A percentile compares a stretch with the other conserved stretches of the same genome.
Evolutionary conservation across 2,797 vertebrate genomes (phyloP).

Genomic region (Epinephelus awoara): DNA sequence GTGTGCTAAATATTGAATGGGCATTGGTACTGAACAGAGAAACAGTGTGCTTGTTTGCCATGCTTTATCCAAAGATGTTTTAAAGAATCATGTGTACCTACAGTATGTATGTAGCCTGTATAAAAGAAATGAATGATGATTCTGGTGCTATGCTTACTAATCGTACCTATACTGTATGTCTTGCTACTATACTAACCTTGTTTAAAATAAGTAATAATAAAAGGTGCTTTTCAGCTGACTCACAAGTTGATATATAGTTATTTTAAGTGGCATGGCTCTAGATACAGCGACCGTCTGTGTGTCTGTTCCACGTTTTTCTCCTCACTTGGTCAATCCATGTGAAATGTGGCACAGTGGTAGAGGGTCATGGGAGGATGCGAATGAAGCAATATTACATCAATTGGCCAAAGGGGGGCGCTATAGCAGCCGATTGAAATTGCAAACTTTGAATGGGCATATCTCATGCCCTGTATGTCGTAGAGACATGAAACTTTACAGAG

Average conservation of each 20-base stretch:
- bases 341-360: too few relatives aligned
- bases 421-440: too few relatives aligned
- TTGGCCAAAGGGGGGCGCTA: too few relatives aligned
- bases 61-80: conserved; percentile 87
- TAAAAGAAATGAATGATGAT: conserved; percentile 75
- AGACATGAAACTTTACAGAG: too few relatives aligned
- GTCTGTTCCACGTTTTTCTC: too few relatives aligned
- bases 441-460: too few relatives aligned
- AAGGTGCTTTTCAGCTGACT: conserved; percentile 58
- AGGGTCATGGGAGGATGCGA: too few relatives aligned
- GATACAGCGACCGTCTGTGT: neutral
- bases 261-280: conserved; percentile 1
- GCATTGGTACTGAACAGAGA: conserved; percentile 76
- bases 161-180: conserved; percentile 71
- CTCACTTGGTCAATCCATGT: too few relatives aligned
- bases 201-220: conserved; percentile 73
- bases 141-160: conserved; percentile 84
- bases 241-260: conserved; percentile 14
- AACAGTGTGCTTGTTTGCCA: conserved; percentile 74
- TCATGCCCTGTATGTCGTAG: too few relatives aligned
- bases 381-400: too few relatives aligned
- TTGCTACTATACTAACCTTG: conserved; percentile 82
- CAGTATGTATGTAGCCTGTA: conserved; percentile 76
- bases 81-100: conserved; percentile 75
- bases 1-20: conserved; percentile 77